phyloP scores from a whole-genome alignment of 2,797 vertebrate species.

The Melanotaenia parkinsoni region DNA sequence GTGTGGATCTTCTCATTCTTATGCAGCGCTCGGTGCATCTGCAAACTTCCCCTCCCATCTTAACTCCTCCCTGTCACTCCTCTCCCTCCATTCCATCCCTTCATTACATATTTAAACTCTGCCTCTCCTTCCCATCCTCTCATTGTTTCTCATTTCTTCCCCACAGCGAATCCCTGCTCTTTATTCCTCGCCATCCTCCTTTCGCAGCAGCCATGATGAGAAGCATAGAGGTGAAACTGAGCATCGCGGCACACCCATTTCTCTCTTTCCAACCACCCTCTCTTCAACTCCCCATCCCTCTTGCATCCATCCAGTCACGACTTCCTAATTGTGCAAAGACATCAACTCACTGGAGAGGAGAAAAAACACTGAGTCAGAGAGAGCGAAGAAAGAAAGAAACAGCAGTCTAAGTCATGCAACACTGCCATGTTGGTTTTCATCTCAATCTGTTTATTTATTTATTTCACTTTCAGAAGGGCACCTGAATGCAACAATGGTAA shows the following conservation, averaged over 20 bases:
- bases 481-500: constrained; percentile 16
- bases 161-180: constrained; percentile 4
- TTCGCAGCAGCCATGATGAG: constrained; percentile 8
- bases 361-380: constrained; percentile 20
- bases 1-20: constrained; percentile 51
- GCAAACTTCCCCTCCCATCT: constrained; percentile 30
- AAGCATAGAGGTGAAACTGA: constrained; percentile 50
- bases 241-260: constrained; percentile 53
- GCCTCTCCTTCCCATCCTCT: neutral
- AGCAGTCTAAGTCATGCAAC: neutral
- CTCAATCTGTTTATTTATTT: neutral
- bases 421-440: neutral
- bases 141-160: neutral
- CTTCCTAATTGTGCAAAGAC: constrained; percentile 48
- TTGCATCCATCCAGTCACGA: constrained; percentile 62
- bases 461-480: constrained; percentile 18
- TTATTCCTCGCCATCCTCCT: constrained; percentile 21
- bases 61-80: constrained; percentile 17
- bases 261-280: constrained; percentile 11
- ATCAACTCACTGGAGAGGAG: constrained; percentile 18
- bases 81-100: constrained; percentile 1
- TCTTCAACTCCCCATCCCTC: constrained; percentile 19
- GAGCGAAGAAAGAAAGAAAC: neutral
- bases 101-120: constrained; percentile 1
- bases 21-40: constrained; percentile 39